Evolutionary conservation across 2,888 invertebrate genomes (phyloP).

Genomic region (Dysmachus trigonus): DNA sequence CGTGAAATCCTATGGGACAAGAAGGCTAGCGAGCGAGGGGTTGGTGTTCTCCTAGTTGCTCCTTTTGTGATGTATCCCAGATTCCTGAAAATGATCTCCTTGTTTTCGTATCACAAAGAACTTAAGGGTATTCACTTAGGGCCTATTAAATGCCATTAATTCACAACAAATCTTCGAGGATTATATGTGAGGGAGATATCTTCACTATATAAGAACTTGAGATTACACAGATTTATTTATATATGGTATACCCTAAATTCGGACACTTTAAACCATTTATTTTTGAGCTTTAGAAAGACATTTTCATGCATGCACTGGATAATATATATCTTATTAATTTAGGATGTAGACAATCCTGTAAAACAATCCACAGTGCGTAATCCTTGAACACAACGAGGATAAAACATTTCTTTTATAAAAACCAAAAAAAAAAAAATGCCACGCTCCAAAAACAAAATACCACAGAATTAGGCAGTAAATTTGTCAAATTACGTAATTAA

Average conservation of each 20-base stretch:
- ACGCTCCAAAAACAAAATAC: neutral
- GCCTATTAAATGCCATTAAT: neutral
- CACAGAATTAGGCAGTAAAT: neutral
- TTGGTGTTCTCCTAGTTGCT: neutral
- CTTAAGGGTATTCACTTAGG: neutral
- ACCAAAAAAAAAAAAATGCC: neutral
- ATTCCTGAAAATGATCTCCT: neutral
- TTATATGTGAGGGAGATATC: neutral
- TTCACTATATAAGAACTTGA: neutral
- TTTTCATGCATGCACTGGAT: neutral
- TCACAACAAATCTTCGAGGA: neutral
- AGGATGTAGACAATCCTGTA: neutral
- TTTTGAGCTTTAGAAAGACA: neutral
- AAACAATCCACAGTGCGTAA: slow-evolving; percentile 24
- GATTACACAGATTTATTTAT: neutral
- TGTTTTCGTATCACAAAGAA: neutral
- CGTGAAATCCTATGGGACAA: neutral
- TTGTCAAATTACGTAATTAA: slow-evolving; percentile 38
- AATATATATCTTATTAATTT: too few species aligned
- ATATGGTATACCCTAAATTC: neutral
- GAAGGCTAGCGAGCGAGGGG: neutral
- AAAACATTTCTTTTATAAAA: neutral
- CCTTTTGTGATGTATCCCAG: neutral
- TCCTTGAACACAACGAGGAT: neutral
- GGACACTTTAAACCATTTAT: neutral